phyloP scores from a whole-genome alignment of 30 jellyfish, hydroid and myxozoan genomes.

The Chrysaora quinquecirrha region DNA sequence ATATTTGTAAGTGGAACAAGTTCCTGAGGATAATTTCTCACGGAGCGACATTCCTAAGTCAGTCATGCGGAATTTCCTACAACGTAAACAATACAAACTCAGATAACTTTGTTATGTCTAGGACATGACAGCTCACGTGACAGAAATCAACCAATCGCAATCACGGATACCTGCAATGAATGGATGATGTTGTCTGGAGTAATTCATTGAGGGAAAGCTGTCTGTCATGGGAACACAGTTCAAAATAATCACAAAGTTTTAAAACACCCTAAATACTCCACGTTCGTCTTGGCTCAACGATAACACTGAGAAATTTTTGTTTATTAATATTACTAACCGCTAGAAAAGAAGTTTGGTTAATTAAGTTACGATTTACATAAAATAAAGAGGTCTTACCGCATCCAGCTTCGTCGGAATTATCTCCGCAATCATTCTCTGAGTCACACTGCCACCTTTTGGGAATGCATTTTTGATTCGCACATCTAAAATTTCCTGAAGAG shows the following conservation, averaged over 20 bases:
- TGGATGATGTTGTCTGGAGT: conserved; percentile 28
- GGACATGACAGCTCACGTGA: conserved; percentile 22
- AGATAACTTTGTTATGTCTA: conserved; percentile 6
- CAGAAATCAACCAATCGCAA: conserved; percentile 18
- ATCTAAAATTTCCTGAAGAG: conserved; percentile 17
- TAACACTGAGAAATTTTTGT: no score
- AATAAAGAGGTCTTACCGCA: conserved; percentile 45
- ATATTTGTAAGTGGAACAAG: no score
- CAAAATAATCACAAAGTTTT: background rate
- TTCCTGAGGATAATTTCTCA: no score
- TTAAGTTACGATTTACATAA: no score
- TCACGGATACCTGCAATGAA: conserved; percentile 43
- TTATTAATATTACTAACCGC: no score
- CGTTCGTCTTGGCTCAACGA: background rate
- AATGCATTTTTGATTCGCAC: conserved; percentile 32
- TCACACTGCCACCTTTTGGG: conserved; percentile 37
- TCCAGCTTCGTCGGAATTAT: conserved; percentile 38
- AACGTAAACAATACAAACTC: background rate
- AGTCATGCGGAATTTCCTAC: conserved; percentile 20
- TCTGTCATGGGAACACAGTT: conserved; percentile 26
- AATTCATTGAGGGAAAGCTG: conserved; percentile 9
- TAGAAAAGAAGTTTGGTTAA: no score
- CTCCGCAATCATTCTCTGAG: conserved; percentile 42
- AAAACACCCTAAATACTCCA: background rate
- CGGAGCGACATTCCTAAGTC: conserved; percentile 17